Conservation (phyloP, 2,888 invertebrate species). For the Deilephila elpenor region DNA sequence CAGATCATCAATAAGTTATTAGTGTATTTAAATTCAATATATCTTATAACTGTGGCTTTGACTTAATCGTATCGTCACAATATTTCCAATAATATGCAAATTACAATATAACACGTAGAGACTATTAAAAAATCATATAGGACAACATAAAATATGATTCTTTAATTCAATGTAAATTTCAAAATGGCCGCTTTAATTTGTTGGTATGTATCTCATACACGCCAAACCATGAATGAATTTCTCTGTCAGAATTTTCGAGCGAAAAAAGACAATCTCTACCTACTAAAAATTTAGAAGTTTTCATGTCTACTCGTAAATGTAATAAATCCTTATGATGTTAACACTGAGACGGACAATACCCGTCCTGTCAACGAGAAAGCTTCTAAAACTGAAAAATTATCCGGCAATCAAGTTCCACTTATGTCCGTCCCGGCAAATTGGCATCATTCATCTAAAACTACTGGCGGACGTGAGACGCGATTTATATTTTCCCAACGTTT, state of each 20-base stretch:
- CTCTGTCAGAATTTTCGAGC: background rate
- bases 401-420: slow-evolving; percentile 45
- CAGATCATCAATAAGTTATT: too few species aligned
- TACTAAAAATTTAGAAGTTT: background rate
- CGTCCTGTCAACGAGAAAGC: background rate
- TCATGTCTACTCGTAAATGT: slow-evolving; percentile 3
- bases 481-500: background rate
- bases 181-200: too few species aligned
- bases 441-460: slow-evolving; percentile 42
- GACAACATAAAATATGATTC: too few species aligned
- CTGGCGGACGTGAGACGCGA: slow-evolving; percentile 12
- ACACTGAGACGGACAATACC: slow-evolving; percentile 30
- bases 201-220: too few species aligned
- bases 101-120: too few species aligned
- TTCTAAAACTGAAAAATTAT: slow-evolving; percentile 32
- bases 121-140: too few species aligned
- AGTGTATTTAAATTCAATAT: too few species aligned
- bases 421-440: slow-evolving; percentile 44
- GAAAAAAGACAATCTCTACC: background rate
- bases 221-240: too few species aligned
- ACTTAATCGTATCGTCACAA: too few species aligned
- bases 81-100: too few species aligned
- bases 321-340: slow-evolving; percentile 29
- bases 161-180: too few species aligned
- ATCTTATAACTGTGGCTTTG: too few species aligned